Evolutionary conservation across 2,797 vertebrate genomes (phyloP).

Genomic region (Lithobates sylvaticus): DNA sequence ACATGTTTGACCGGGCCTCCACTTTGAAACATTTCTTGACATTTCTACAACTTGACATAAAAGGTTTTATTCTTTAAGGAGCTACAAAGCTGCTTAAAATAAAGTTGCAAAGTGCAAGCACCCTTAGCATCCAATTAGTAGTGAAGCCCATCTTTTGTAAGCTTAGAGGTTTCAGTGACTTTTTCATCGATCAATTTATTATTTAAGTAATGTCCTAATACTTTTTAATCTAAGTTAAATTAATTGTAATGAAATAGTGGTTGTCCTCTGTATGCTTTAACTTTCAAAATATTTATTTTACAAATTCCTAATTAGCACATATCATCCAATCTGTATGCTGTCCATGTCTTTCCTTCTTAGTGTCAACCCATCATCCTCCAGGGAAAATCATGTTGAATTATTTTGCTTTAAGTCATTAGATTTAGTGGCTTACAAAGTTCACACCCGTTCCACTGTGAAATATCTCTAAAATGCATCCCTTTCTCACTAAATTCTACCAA

Average conservation of each 20-base stretch:
- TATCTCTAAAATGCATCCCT: constrained; percentile 19
- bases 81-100: too few relatives aligned
- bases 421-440: constrained; percentile 23
- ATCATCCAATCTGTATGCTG: neutral
- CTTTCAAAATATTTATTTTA: neutral
- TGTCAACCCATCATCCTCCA: constrained; percentile 1
- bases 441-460: constrained; percentile 1
- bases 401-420: constrained; percentile 23
- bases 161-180: too few relatives aligned
- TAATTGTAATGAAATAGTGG: too few relatives aligned
- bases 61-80: too few relatives aligned
- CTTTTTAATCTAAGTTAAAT: too few relatives aligned
- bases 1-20: neutral
- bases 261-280: too few relatives aligned
- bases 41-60: neutral
- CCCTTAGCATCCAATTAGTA: too few relatives aligned
- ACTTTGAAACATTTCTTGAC: neutral
- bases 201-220: too few relatives aligned
- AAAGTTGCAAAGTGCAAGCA: too few relatives aligned
- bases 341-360: neutral
- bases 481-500: constrained; percentile 36
- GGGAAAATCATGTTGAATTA: neutral
- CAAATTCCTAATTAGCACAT: neutral
- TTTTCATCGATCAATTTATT: too few relatives aligned
- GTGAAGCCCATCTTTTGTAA: too few relatives aligned